Base-by-base conservation (phyloP, 2,888 invertebrate genomes). In the Chrysina gloriosa region DNA sequence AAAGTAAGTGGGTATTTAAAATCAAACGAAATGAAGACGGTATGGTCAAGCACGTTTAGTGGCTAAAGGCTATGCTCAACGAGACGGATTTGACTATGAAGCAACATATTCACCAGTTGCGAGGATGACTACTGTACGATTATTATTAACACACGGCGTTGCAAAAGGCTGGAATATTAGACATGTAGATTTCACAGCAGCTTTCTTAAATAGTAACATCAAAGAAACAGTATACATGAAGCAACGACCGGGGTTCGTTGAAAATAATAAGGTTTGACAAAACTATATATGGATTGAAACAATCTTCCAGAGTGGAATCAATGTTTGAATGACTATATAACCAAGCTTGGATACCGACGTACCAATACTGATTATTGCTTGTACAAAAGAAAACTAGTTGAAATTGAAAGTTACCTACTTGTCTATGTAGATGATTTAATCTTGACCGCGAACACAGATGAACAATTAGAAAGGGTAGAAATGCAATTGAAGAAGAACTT, bases 151-250 rank as follows among this genome's bases (percentile, higher is more conserved):
- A 6, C 61, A 31, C 3, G 23, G 58, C 39, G 50, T 63, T 19
- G 47, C 21, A 47, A 47, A 47, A 21, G 29, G 68, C 31, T 21
- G 47, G 14, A 31, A 48, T 31, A 63, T 71, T 27, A 42, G 6
- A 9, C 63, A 70, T 48, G 68, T 74, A 45, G 71, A 71, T 42
- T 66, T 74, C 1, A 70, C 72, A 69, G 67, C 71, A 6, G 71
- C 71, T 5, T 73, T 70, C 34, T 58, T 74, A n/a, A n/a, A n/a
- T n/a, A n/a, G n/a, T n/a, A n/a, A n/a, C n/a, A n/a, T n/a, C n/a
- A 23, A 23, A 23, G 71, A 72, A 63, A 58, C 69, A 31, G 68
- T 73, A 16, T 72, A 58, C 36, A 73, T 73, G 69, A 14, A 72
- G 6, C 3, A 68, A 16, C 72, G 71, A 19, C 68, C 69, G 56